Percentiles rank a stretch among this genome's conserved stretches.
These are phyloP conservation scores for Delphinapterus leucas DNA, from an alignment of 2,113 vertebrate species.

Conservation along the genomic window DNA sequence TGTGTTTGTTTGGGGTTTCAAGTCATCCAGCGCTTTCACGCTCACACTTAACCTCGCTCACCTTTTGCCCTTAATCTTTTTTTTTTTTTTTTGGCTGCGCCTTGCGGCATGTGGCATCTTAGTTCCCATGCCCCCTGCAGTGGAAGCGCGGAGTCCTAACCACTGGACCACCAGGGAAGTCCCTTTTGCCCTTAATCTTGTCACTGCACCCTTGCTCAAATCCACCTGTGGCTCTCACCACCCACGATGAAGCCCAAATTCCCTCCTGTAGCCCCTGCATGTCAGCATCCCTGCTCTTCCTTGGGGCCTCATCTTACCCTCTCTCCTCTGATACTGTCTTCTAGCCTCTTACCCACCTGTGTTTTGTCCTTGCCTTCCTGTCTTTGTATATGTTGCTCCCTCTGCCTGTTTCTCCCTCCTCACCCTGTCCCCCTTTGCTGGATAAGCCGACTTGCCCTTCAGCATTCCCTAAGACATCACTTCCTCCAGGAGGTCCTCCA, in stretches of 20 bases:
- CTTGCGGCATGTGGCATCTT: too few relatives aligned
- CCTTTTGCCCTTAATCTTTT: neutral
- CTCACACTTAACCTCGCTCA: neutral
- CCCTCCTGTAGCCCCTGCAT: rapidly evolving
- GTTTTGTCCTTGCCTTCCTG: neutral
- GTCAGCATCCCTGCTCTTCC: neutral
- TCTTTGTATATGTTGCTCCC: neutral
- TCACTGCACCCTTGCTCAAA: neutral
- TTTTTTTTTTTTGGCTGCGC: too few relatives aligned
- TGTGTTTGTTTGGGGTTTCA: neutral
- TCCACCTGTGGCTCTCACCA: neutral
- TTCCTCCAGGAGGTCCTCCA: constrained; percentile 37
- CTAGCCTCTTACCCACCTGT: neutral
- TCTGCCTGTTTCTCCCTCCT: neutral
- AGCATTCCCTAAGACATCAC: neutral
- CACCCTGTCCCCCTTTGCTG: neutral
- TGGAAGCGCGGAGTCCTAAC: too few relatives aligned
- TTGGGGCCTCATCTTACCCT: neutral
- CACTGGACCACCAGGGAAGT: too few relatives aligned
- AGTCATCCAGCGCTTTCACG: rapidly evolving
- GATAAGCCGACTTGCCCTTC: neutral
- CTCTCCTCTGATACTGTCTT: neutral
- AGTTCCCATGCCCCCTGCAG: too few relatives aligned
- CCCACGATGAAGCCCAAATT: rapidly evolving
- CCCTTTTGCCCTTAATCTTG: too few relatives aligned